Evolutionary conservation across 1,140 invertebrate species (phyloP).

Genomic region (Saccostrea glomerata): DNA sequence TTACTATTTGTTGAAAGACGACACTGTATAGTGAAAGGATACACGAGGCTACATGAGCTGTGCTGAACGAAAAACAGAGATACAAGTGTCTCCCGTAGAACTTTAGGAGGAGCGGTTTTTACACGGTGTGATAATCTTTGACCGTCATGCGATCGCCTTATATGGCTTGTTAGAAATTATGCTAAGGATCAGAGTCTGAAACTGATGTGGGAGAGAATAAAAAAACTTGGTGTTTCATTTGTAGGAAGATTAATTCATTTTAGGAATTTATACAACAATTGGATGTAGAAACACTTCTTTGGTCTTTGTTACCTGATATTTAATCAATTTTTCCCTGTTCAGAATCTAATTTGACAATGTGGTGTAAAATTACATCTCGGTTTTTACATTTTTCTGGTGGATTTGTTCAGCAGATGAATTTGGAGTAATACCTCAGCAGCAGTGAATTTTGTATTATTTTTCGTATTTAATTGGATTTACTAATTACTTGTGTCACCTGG

Average conservation of each 20-base stretch:
- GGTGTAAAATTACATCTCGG: neutral
- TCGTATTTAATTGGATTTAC: neutral
- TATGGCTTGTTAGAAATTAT: neutral
- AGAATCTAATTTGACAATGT: neutral
- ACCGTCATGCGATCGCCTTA: neutral
- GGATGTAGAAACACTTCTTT: neutral
- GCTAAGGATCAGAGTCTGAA: neutral
- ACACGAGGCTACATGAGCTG: neutral
- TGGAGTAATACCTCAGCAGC: neutral
- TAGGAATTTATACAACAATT: neutral
- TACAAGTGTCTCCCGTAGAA: neutral
- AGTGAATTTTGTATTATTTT: neutral
- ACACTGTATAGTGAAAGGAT: neutral
- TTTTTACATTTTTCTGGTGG: neutral
- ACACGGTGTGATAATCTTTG: neutral
- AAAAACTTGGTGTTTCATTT: neutral
- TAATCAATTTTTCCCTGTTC: neutral
- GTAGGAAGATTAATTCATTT: neutral
- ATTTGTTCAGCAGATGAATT: neutral
- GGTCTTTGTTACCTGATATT: neutral
- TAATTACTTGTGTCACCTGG: neutral
- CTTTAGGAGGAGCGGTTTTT: neutral
- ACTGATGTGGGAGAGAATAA: neutral
- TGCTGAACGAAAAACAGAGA: neutral
- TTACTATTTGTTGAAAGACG: neutral